Base-by-base conservation (phyloP, 2,797 vertebrate species). In the Crax fasciolata region DNA sequence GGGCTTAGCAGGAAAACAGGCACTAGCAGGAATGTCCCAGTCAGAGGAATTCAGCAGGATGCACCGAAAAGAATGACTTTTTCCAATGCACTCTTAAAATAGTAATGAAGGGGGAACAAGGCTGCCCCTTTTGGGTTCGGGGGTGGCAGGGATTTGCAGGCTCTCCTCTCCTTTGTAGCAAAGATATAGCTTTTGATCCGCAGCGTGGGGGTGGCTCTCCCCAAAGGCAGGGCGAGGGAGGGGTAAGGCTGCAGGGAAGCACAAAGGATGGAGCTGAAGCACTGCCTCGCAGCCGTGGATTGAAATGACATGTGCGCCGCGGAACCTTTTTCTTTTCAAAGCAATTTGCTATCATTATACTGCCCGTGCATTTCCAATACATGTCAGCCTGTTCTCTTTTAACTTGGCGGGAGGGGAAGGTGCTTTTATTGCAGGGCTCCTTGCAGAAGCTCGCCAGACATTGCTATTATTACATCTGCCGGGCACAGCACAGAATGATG, bases 261-360 rank as follows among this genome's bases (percentile, higher is more conserved):
- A 90, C 61, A 75, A 84, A 87, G 62, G 87, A 97, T 49, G 91
- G 62, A 65, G 61, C 77, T 89, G 93, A 90, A 94, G 90, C 84
- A 27, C 72, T 95, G 95, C 93, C 88, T 96, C 18, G 2, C 80
- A 96, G 95, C 71, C 28, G 27, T 51, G 93, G 93, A 72, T 93
- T 94, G 94, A 97, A 98, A 96, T 96, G 92, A 97, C 94, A 97
- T 46, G 71, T 77, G 84, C 5, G 4, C 94, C 14, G 1, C 1
- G 46, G 81, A 97, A 96, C 87, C 95, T 95, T 97, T 96, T 93
- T 90, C 95, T 97, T 95, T 78, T 70, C 90, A 90, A 76, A 95
- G 91, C 96, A 96, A 96, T 94, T 96, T 97, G 95, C 97, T 97
- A 94, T 97, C 97, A 97, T 97, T 97, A 97, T 90, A 91, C 93